Base-by-base conservation (phyloP, 2,888 invertebrate genomes). In the Tipula confusa region DNA sequence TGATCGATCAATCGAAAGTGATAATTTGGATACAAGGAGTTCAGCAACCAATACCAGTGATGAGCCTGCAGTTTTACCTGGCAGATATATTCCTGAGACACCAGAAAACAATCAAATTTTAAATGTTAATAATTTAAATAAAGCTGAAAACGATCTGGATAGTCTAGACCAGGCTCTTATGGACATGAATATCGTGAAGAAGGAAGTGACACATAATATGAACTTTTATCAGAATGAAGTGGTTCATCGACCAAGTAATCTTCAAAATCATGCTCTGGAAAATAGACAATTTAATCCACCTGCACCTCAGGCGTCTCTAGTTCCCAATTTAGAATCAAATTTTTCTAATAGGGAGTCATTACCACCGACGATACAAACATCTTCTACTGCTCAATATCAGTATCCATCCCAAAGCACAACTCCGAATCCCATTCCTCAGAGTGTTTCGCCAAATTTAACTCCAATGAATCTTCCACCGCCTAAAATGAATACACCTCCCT, bases 21-120 rank as follows among this genome's bases (percentile, higher is more conserved):
- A 92, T 9, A 93, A 93, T 86, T 92, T 92, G 84, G 92, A 92
- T 81, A 92, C 92, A 85, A 88, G 90, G 87, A 92, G 92, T 89
- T 91, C 91, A 86, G 91, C 91, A 87, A 91, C 92, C 2, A 89
- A 92, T 85, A 90, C 91, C 86, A 91, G 91, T 13, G 90, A 88
- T 86, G 91, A 91, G 86, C 83, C 36, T 1, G 43, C 89, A 89
- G 85, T 91, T 91, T 11, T 13, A 13, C 11, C 36, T 18, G 24
- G 15, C 9, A 29, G 29, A 29, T 43, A 48, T 83, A 24, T 31
- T 4, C 29, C 79, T 15, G 80, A 81, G 38, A 13, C 83, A 24
- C 18, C 29, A n/a, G 43, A 48, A 24, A 83, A 83, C 24, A 36
- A 31, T 18, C 79, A 83, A 29, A 18, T 36, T 36, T 31, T 36